These are phyloP conservation scores for Monomorium pharaonis DNA, from an alignment of 1,140 invertebrate genomes.

Conservation along the genomic window DNA sequence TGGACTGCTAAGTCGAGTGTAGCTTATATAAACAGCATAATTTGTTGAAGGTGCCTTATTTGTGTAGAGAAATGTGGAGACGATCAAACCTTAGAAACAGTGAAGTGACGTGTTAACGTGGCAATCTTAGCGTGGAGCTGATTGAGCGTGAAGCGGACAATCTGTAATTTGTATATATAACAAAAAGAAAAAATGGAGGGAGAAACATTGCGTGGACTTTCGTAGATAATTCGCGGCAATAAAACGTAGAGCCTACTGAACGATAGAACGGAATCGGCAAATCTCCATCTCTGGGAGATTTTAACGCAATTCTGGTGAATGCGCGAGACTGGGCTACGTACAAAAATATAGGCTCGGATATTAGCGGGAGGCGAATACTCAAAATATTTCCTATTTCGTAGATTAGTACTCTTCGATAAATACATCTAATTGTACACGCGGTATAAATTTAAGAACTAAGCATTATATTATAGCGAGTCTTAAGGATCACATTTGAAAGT, in stretches of 20 bases:
- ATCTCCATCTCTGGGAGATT: slow-evolving; percentile 60
- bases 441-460: slow-evolving; percentile 70
- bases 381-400: slow-evolving; percentile 84
- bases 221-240: slow-evolving; percentile 72
- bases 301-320: slow-evolving; percentile 54
- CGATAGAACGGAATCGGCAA: slow-evolving; percentile 39
- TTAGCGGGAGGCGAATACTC: slow-evolving; percentile 80
- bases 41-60: slow-evolving; percentile 86
- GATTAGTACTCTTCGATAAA: slow-evolving; percentile 76
- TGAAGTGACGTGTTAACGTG: slow-evolving; percentile 70
- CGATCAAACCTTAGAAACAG: slow-evolving; percentile 71
- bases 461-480: slow-evolving; percentile 64
- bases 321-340: slow-evolving; percentile 57
- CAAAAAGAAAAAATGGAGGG: neutral
- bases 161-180: slow-evolving; percentile 79
- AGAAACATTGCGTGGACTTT: slow-evolving; percentile 63
- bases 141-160: slow-evolving; percentile 76
- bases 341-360: slow-evolving; percentile 65
- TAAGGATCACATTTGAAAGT: slow-evolving; percentile 80
- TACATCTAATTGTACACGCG: slow-evolving; percentile 73
- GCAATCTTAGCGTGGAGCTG: slow-evolving; percentile 56
- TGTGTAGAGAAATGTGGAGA: slow-evolving; percentile 76
- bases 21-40: slow-evolving; percentile 78
- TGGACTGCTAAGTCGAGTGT: slow-evolving; percentile 75
- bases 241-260: slow-evolving; percentile 61